Evolutionary conservation across 2,888 invertebrate genomes (phyloP).

Genomic region (Plagodis dolabraria): DNA sequence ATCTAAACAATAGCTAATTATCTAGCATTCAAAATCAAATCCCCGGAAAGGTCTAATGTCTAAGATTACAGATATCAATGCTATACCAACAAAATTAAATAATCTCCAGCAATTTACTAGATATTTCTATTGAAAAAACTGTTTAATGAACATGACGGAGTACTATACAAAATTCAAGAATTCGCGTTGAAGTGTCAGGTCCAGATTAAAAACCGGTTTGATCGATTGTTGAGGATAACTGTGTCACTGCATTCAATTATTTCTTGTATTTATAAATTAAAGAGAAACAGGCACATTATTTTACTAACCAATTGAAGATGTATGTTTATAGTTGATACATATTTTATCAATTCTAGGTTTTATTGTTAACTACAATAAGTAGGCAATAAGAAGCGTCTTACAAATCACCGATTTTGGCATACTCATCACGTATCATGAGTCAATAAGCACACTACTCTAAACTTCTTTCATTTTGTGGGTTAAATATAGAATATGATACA

Average conservation of each 20-base stretch:
- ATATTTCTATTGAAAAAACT: constrained; percentile 30
- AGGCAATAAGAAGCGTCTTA: too few relatives aligned
- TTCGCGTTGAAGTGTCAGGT: constrained; percentile 50
- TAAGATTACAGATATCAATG: constrained; percentile 38
- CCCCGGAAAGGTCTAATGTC: constrained; percentile 38
- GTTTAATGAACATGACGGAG: constrained; percentile 56
- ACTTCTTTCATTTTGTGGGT: too few relatives aligned
- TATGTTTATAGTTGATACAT: too few relatives aligned
- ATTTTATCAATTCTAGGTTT: too few relatives aligned
- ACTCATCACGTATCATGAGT: too few relatives aligned
- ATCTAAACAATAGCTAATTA: constrained; percentile 32
- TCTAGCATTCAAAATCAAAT: constrained; percentile 36
- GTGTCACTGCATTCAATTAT: constrained; percentile 19
- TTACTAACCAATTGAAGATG: too few relatives aligned
- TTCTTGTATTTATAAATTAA: background rate
- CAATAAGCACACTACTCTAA: too few relatives aligned
- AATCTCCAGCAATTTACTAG: constrained; percentile 2
- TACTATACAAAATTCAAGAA: constrained; percentile 38
- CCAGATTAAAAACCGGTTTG: constrained; percentile 63
- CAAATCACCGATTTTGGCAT: too few relatives aligned
- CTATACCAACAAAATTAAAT: constrained; percentile 41
- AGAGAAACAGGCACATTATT: too few relatives aligned
- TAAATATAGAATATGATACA: too few relatives aligned
- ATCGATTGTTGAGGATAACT: constrained; percentile 63
- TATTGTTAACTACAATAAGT: too few relatives aligned